Conservation (phyloP, 2,888 invertebrate genomes). For the Prosopocoilus inquinatus region DNA sequence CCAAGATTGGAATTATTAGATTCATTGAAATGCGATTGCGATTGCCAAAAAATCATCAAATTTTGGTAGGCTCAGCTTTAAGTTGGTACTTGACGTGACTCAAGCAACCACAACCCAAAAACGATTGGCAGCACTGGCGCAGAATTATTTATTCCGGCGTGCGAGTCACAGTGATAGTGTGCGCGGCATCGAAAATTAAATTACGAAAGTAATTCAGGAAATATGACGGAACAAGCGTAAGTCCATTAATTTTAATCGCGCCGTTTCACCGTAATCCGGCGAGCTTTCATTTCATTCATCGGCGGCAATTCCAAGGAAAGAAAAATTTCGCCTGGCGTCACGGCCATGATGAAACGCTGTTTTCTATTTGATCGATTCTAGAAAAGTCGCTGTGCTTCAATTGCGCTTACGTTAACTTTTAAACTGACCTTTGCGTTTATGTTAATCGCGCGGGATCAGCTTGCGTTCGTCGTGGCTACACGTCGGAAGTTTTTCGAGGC, state of each 20-base stretch:
- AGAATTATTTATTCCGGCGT: slow-evolving; percentile 19
- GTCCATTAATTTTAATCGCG: slow-evolving; percentile 18
- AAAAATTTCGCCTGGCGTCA: slow-evolving; percentile 23
- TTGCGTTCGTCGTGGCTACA: background rate
- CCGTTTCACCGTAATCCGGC: background rate
- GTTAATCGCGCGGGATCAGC: background rate
- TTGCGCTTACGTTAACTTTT: background rate
- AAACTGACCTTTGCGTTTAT: background rate
- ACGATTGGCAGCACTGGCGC: slow-evolving; percentile 2
- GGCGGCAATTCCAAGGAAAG: background rate
- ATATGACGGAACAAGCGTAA: slow-evolving; percentile 42
- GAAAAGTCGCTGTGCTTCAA: slow-evolving; percentile 33
- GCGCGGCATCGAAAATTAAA: slow-evolving; percentile 7
- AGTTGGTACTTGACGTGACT: too few species aligned
- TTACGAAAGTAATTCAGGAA: slow-evolving; percentile 4
- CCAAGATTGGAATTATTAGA: too few species aligned
- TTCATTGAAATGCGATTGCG: too few species aligned
- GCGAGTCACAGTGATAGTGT: slow-evolving; percentile 1
- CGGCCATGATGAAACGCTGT: slow-evolving; percentile 42
- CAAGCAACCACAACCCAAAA: too few species aligned
- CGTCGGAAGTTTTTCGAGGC: background rate
- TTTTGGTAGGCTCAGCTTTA: too few species aligned
- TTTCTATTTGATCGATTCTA: slow-evolving; percentile 40
- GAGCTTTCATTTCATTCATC: background rate
- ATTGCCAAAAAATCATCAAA: too few species aligned